phyloP scores from a whole-genome alignment of 2,797 vertebrate species.

The Odontamblyopus lacepedii region DNA sequence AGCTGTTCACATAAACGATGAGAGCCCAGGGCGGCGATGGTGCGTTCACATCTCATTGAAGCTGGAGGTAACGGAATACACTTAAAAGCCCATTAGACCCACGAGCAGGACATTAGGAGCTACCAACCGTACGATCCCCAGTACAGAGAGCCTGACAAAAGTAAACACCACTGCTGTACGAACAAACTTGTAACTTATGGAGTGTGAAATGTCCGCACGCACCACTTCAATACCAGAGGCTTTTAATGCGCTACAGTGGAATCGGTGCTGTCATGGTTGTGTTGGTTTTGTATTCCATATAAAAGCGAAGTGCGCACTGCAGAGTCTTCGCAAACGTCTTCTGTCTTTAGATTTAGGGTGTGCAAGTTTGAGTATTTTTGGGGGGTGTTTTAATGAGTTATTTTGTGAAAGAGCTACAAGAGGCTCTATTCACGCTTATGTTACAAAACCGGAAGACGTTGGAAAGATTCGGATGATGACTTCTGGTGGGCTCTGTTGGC shows the following conservation, averaged over 20 bases:
- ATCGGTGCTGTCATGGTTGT: background rate
- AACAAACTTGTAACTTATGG: constrained; percentile 19
- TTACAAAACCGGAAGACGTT: too few relatives aligned
- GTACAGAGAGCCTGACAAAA: constrained; percentile 30
- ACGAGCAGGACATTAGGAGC: constrained; percentile 53
- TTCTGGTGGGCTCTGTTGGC: too few relatives aligned
- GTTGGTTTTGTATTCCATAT: background rate
- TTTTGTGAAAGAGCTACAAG: too few relatives aligned
- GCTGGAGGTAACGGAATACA: constrained; percentile 60
- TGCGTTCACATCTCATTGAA: constrained; percentile 51
- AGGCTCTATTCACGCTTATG: too few relatives aligned
- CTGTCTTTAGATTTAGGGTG: too few relatives aligned
- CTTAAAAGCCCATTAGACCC: constrained; percentile 71
- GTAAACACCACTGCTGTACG: constrained; percentile 48
- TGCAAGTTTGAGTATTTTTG: too few relatives aligned
- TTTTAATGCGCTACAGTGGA: background rate
- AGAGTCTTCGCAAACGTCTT: background rate
- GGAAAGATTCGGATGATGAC: too few relatives aligned
- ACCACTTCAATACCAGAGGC: background rate
- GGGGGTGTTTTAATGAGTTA: too few relatives aligned
- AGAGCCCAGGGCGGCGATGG: constrained; percentile 32
- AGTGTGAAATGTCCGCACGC: constrained; percentile 14
- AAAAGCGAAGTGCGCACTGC: background rate
- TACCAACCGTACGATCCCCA: constrained; percentile 35
- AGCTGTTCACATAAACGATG: constrained; percentile 48